Conservation (phyloP, 2,797 vertebrate genomes). For the Catamblyrhynchus diadema region DNA sequence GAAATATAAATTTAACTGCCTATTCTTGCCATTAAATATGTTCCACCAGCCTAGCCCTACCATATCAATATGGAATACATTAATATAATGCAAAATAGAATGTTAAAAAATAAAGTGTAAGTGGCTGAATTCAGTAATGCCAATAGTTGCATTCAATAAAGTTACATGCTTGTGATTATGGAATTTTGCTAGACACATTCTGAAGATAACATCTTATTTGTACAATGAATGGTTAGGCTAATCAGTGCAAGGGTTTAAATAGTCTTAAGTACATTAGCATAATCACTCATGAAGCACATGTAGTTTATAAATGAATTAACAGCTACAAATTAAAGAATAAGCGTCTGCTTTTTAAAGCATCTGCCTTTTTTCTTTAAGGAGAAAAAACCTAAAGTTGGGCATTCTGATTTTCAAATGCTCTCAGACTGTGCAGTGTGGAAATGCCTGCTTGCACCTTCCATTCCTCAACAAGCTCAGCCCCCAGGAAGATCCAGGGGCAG, state of each 20-base stretch:
- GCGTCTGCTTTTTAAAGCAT: slow-evolving; percentile 25
- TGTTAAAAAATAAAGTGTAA: neutral
- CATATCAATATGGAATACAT: neutral
- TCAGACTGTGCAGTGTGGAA: neutral
- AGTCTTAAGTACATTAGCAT: slow-evolving; percentile 53
- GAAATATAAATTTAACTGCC: neutral
- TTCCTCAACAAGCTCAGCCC: neutral
- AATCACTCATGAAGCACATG: slow-evolving; percentile 18
- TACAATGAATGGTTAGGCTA: slow-evolving; percentile 41
- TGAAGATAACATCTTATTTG: slow-evolving; percentile 67
- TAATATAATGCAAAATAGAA: neutral
- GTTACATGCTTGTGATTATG: slow-evolving; percentile 48
- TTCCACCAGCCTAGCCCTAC: neutral
- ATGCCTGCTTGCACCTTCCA: neutral
- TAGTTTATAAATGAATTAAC: slow-evolving; percentile 55
- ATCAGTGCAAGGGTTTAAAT: slow-evolving; percentile 34
- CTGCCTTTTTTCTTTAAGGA: neutral
- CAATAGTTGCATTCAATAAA: slow-evolving; percentile 29
- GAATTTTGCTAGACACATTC: slow-evolving; percentile 48
- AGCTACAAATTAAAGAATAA: slow-evolving; percentile 44
- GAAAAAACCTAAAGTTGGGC: neutral
- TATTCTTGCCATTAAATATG: neutral
- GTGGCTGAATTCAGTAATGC: slow-evolving; percentile 41
- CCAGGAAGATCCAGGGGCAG: neutral
- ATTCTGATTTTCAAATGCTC: neutral